Conservation (phyloP, 2,888 invertebrate genomes). For the Omphaloscelis lunosa region DNA sequence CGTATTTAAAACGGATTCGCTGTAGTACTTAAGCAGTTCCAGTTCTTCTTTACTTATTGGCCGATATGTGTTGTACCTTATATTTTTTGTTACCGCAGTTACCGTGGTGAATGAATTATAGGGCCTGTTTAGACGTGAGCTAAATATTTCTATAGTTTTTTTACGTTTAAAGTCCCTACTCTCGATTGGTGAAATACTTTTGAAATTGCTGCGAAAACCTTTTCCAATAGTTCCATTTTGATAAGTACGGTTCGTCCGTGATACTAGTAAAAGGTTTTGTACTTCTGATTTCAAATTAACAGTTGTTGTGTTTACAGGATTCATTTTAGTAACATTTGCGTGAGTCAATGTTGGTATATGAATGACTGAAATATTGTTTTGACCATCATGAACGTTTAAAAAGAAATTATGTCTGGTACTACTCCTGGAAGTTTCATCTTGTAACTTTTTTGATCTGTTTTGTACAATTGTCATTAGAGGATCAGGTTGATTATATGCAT, state of each 20-base stretch:
- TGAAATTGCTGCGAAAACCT: background rate
- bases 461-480: background rate
- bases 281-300: background rate
- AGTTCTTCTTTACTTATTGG: constrained; percentile 73
- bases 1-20: constrained; percentile 18
- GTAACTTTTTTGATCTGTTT: constrained; percentile 5
- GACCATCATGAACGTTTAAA: constrained; percentile 13
- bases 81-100: constrained; percentile 45
- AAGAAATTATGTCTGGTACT: background rate
- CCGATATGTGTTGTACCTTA: constrained; percentile 79
- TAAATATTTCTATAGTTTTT: constrained; percentile 36
- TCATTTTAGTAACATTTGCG: constrained; percentile 33
- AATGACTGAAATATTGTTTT: constrained; percentile 33
- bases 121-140: constrained; percentile 35
- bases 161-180: constrained; percentile 5
- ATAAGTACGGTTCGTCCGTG: background rate
- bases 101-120: background rate
- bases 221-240: constrained; percentile 1
- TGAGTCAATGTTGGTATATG: constrained; percentile 11
- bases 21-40: constrained; percentile 53
- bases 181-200: constrained; percentile 5
- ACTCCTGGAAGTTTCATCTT: background rate
- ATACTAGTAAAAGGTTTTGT: constrained; percentile 12
- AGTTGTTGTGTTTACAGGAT: constrained; percentile 22
- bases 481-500: background rate